Evolutionary conservation across 1,140 invertebrate species (phyloP), one percentile per base, ranked within the genome.

Genomic region (Eueides isabella): DNA sequence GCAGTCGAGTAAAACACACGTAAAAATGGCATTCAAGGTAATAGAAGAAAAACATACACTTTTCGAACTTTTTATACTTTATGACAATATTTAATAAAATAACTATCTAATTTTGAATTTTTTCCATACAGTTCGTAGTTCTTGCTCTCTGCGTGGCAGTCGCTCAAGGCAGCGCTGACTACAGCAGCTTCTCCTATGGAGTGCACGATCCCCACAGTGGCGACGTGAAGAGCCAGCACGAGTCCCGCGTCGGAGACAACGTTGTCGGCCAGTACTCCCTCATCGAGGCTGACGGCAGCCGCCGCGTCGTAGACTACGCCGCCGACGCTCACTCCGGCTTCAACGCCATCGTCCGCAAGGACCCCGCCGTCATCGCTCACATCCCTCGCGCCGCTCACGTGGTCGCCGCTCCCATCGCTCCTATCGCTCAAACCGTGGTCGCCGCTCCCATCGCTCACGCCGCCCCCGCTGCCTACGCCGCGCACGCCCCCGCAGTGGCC

Each of bases 221-320:
- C 11, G 94, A 94, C 77, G 87, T 91, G 23, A 94, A 94, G 84
- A 86, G 84, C 75, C 92, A 93, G 75, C 80, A 92, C 61, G 94
- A 94, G 82, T 90, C 83, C 61, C 86, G 94, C 28, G 87, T 93
- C 64, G 95, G 94, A 1, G 92, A 95, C 80, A 80, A 93, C 29
- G 94, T 95, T 16, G 88, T 93, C 69, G 95, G 95, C 30, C 87
- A 89, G 44, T 93, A 93, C 77, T 90, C 91, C 7, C 85, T 93
- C 5, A 78, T 93, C 68, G 93, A 94, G 67, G 77, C 93, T 19
- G 93, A 93, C 77, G 92, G 94, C 67, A 89, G 89, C 61, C 90
- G 91, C 74, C 84, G 94, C 33, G 90, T 87, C 7, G 93, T 94
- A 2, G 89, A 94, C 77, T 94, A 94, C 76, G 86, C 91, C 28